Evolutionary conservation across 23 tunicate genomes (phyloP).

Genomic region (Trididemnum clinides): DNA sequence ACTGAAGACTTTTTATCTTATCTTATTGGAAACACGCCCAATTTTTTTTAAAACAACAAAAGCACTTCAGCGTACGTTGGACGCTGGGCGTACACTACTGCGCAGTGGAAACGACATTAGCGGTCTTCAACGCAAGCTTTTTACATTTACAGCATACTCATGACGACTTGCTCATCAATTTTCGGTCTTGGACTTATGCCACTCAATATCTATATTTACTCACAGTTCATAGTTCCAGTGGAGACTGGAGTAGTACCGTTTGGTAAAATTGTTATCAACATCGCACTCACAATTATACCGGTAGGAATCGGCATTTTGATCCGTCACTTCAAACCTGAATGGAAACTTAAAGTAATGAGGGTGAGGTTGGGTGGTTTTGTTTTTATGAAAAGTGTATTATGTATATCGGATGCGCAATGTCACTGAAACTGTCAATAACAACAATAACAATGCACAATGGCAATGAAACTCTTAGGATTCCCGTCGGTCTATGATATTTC

Average conservation of each 20-base stretch:
- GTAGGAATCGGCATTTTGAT: conserved; percentile 74
- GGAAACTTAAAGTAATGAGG: conserved; percentile 61
- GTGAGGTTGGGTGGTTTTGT: conserved; percentile 23
- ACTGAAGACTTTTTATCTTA: too few species aligned
- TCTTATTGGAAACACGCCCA: too few species aligned
- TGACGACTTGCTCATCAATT: conserved; percentile 29
- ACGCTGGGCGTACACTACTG: too few species aligned
- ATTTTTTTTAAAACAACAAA: too few species aligned
- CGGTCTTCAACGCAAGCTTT: too few species aligned
- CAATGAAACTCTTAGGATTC: too few species aligned
- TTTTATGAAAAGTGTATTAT: not conserved
- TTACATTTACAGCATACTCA: conserved; percentile 63
- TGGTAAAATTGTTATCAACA: conserved; percentile 78
- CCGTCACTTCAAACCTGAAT: conserved; percentile 57
- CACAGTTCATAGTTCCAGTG: conserved; percentile 63
- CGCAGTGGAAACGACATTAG: too few species aligned
- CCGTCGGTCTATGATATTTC: too few species aligned
- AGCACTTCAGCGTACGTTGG: too few species aligned
- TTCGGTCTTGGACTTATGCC: conserved; percentile 26
- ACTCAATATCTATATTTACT: conserved; percentile 21
- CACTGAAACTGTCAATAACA: too few species aligned
- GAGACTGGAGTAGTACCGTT: conserved; percentile 66
- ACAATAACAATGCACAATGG: too few species aligned
- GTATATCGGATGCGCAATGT: too few species aligned
- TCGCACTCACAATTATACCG: conserved; percentile 65